Percentiles rank a stretch among this genome's conserved stretches.
Evolutionary conservation across 2,888 invertebrate genomes (phyloP).

Genomic region (Dasypolia templi): DNA sequence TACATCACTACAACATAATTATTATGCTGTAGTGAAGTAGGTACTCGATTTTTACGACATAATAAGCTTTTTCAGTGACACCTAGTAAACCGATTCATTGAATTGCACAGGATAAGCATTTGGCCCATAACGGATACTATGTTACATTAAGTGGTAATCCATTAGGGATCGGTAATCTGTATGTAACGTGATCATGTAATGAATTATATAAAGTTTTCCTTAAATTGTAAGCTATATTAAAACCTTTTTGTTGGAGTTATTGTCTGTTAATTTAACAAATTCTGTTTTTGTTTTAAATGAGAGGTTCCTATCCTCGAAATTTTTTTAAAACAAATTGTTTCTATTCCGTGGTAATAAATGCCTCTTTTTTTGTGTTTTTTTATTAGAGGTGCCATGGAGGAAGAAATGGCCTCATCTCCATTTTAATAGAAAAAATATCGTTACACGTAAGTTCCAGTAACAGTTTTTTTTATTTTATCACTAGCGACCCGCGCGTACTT

Average conservation of each 20-base stretch:
- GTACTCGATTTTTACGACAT: neutral
- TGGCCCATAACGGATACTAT: constrained; percentile 24
- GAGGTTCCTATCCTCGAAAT: neutral
- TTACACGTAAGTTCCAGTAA: neutral
- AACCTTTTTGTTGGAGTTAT: neutral
- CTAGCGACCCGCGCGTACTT: no score
- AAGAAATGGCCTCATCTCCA: neutral
- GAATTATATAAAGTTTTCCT: constrained; percentile 20
- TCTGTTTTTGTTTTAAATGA: neutral
- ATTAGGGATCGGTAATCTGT: constrained; percentile 45
- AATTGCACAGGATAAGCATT: constrained; percentile 2
- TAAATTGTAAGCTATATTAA: neutral
- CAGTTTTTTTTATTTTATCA: neutral
- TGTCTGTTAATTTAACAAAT: neutral
- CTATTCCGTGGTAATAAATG: neutral
- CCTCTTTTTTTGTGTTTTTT: neutral
- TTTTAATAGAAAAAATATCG: neutral
- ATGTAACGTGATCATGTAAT: constrained; percentile 31
- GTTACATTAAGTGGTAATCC: constrained; percentile 48
- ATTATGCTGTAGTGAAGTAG: no score
- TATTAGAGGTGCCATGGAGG: neutral
- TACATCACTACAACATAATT: no score
- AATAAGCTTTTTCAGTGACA: neutral
- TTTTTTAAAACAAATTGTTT: no score
- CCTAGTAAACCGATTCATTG: neutral